Conservation (phyloP, 2,888 invertebrate species). For the Hypselothyrea guttata region DNA sequence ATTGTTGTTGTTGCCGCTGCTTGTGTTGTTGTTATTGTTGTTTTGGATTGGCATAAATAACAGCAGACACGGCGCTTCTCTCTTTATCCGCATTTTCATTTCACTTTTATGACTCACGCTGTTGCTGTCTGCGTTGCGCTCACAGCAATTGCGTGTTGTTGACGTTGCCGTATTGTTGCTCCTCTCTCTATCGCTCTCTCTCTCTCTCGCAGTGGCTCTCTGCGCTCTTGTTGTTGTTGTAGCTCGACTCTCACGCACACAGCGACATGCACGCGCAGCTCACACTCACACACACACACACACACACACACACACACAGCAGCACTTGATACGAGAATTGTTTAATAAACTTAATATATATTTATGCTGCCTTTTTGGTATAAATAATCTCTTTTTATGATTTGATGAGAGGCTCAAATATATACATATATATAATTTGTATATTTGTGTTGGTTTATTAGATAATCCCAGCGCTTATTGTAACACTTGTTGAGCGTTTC, state of each 20-base stretch:
- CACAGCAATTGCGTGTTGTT: constrained; percentile 69
- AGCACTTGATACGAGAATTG: constrained; percentile 57
- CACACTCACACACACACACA: constrained; percentile 29
- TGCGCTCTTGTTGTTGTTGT: constrained; percentile 50
- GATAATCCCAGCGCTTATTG: constrained; percentile 62
- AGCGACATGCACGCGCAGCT: constrained; percentile 22
- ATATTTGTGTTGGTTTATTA: constrained; percentile 62
- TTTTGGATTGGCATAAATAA: constrained; percentile 84
- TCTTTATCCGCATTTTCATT: constrained; percentile 86
- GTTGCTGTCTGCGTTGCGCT: constrained; percentile 79
- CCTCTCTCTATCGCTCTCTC: constrained; percentile 47
- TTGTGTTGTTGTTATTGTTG: constrained; percentile 51
- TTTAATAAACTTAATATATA: constrained; percentile 50
- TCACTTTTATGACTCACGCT: constrained; percentile 83
- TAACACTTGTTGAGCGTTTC: constrained; percentile 67
- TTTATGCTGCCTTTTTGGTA: constrained; percentile 48
- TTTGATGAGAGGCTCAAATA: constrained; percentile 30
- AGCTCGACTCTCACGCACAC: constrained; percentile 62
- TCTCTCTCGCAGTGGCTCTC: constrained; percentile 36
- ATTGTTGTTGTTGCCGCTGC: constrained; percentile 55
- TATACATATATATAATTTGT: constrained; percentile 10
- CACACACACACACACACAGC: constrained; percentile 25
- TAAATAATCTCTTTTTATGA: constrained; percentile 50
- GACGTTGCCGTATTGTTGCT: constrained; percentile 68
- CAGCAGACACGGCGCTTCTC: constrained; percentile 86